These are phyloP conservation scores for Chelon labrosus DNA, from an alignment of 2,797 vertebrate species.

Conservation along the genomic window DNA sequence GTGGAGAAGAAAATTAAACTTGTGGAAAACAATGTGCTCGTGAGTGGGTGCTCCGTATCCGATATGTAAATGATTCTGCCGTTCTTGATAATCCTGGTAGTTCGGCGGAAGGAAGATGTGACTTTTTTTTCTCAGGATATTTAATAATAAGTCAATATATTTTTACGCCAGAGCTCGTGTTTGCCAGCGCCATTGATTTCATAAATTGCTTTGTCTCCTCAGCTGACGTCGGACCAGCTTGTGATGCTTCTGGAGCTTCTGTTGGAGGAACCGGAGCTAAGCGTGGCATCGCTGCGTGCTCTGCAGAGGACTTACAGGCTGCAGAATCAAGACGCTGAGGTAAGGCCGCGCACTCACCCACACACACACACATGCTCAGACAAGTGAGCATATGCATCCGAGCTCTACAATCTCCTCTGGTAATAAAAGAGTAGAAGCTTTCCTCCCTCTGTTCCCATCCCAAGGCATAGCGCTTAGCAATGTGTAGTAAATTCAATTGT, in stretches of 20 bases:
- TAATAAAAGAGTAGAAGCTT: conserved; percentile 49
- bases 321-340: conserved; percentile 91
- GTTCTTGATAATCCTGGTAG: conserved; percentile 28
- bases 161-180: conserved; percentile 25
- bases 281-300: conserved; percentile 73
- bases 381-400: conserved; percentile 30
- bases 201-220: conserved; percentile 64
- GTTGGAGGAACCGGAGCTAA: conserved; percentile 88
- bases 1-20: conserved; percentile 62
- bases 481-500: conserved; percentile 67
- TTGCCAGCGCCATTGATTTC: conserved; percentile 43
- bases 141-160: conserved; percentile 33
- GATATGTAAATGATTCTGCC: conserved; percentile 50
- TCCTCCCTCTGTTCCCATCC: conserved; percentile 42
- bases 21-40: conserved; percentile 49
- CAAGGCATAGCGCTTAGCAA: conserved; percentile 46
- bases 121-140: conserved; percentile 29
- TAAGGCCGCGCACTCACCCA: conserved; percentile 65
- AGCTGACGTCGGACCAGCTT: conserved; percentile 94
- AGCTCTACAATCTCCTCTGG: conserved; percentile 39
- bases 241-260: conserved; percentile 94
- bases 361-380: conserved; percentile 33
- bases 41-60: conserved; percentile 17
- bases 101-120: conserved; percentile 32
- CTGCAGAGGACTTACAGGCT: conserved; percentile 88